Evolutionary conservation across 2,888 invertebrate species (phyloP).

Genomic region (Drosophila multiciliata): DNA sequence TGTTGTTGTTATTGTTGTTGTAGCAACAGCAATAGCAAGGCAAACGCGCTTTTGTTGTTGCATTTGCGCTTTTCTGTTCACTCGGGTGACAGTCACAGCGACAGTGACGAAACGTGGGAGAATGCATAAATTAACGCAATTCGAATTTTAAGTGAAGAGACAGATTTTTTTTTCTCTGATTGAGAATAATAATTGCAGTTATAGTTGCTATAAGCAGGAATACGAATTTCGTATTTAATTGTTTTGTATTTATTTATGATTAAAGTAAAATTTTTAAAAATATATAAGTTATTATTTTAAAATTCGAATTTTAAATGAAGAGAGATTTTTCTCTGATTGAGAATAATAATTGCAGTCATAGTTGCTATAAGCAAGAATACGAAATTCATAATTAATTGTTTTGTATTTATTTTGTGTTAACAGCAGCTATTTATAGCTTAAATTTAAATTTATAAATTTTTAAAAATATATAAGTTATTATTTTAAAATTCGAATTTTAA

Average conservation of each 20-base stretch:
- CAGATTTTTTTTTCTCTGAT: neutral
- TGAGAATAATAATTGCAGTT: neutral
- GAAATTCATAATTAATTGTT: no score
- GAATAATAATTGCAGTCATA: no score
- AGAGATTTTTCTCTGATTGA: no score
- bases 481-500: no score
- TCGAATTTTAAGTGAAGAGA: conserved; percentile 1
- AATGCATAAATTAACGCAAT: conserved; percentile 41
- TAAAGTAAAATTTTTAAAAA: no score
- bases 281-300: neutral
- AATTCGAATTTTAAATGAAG: neutral
- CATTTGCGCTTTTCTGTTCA: conserved; percentile 51
- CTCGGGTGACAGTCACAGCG: conserved; percentile 12
- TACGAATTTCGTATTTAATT: neutral
- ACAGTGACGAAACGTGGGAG: conserved; percentile 58
- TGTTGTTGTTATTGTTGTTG: conserved; percentile 22
- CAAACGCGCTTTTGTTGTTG: conserved; percentile 45
- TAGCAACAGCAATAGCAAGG: conserved; percentile 38
- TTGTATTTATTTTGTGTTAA: no score
- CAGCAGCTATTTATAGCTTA: no score
- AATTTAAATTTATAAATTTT: no score
- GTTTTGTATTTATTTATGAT: neutral
- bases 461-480: no score
- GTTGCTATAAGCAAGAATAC: no score
- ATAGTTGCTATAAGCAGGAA: neutral